phyloP scores from a whole-genome alignment of 2,888 invertebrate genomes.

The Andrena marginata region DNA sequence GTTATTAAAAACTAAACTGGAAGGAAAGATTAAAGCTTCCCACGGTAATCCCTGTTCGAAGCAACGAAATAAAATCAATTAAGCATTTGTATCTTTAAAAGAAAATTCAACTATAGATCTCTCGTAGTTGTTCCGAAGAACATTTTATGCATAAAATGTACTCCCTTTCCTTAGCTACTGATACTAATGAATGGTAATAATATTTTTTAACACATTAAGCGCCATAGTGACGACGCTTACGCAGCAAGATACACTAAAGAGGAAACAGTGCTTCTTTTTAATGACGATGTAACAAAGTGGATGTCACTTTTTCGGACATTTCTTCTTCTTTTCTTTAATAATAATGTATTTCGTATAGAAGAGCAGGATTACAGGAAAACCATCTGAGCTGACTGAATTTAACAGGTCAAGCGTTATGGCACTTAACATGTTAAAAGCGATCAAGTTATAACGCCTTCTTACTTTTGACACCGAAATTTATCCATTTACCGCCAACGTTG shows the following conservation, averaged over 20 bases:
- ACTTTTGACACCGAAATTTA: conserved; percentile 71
- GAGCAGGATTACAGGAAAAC: background rate
- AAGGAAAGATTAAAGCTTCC: background rate
- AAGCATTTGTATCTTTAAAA: background rate
- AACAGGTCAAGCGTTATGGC: conserved; percentile 62
- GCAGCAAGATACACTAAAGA: conserved; percentile 15
- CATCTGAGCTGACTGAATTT: conserved; percentile 8
- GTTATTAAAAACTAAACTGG: background rate
- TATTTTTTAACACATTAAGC: conserved; percentile 68
- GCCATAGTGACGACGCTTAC: conserved; percentile 40
- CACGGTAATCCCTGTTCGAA: conserved; percentile 6
- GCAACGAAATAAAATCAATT: background rate
- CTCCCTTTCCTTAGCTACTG: background rate
- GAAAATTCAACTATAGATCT: background rate
- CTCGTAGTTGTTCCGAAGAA: background rate
- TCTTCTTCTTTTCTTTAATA: background rate
- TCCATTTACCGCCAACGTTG: conserved; percentile 76
- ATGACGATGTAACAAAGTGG: conserved; percentile 35
- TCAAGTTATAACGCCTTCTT: conserved; percentile 68
- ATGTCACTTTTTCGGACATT: conserved; percentile 17
- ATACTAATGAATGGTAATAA: conserved; percentile 4
- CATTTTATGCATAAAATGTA: background rate
- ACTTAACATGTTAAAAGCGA: conserved; percentile 71
- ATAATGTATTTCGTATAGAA: background rate
- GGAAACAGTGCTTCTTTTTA: conserved; percentile 27